These are phyloP conservation scores for Maniola jurtina DNA, from an alignment of 1,140 invertebrate species.

Conservation along the genomic window DNA sequence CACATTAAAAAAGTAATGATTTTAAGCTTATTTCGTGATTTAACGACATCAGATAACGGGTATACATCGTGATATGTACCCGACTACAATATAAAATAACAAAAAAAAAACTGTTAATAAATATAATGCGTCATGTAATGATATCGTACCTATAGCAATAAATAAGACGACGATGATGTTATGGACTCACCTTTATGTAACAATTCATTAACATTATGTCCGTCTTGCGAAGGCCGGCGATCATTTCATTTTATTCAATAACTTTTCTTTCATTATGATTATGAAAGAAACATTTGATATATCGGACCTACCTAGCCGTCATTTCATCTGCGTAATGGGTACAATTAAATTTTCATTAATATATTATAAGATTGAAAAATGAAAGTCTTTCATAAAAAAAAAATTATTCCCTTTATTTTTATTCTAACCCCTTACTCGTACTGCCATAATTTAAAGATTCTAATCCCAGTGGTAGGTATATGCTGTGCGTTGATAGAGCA, in stretches of 20 bases:
- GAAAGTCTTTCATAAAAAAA: too few relatives aligned
- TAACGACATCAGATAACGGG: too few relatives aligned
- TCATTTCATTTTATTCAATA: conserved; percentile 12
- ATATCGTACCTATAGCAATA: conserved; percentile 20
- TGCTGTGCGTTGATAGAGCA: too few relatives aligned
- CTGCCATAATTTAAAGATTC: too few relatives aligned
- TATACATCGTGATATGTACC: too few relatives aligned
- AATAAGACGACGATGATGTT: conserved; percentile 6
- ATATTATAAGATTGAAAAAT: too few relatives aligned
- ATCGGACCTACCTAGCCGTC: background rate
- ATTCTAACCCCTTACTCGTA: too few relatives aligned
- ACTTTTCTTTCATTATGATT: background rate
- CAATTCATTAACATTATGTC: conserved; percentile 11
- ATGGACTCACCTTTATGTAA: conserved; percentile 13
- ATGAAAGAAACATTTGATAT: background rate
- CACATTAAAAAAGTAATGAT: too few relatives aligned
- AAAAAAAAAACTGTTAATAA: background rate
- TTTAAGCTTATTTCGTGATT: too few relatives aligned
- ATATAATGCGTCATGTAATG: conserved; percentile 2
- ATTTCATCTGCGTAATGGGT: background rate
- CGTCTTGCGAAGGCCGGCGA: background rate
- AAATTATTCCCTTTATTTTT: too few relatives aligned
- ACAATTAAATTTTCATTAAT: background rate
- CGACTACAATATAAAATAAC: too few relatives aligned
- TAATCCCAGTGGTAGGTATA: too few relatives aligned